Conservation (phyloP, 2,797 vertebrate species). For the Phrynocephalus guinanensis region DNA sequence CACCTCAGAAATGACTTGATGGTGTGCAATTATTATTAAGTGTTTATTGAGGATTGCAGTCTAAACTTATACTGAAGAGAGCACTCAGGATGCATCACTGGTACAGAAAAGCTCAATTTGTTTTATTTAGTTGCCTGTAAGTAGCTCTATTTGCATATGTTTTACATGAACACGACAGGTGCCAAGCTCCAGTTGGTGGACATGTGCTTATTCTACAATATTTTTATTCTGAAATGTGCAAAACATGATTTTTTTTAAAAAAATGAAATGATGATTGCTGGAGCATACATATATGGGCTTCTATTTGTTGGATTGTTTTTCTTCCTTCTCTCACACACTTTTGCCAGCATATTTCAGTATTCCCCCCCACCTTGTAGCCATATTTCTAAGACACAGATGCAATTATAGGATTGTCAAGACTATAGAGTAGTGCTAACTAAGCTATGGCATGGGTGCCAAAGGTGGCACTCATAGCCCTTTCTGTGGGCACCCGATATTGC, state of each 20-base stretch:
- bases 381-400: background rate
- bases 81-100: background rate
- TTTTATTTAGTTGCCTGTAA: background rate
- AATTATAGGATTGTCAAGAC: background rate
- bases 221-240: conserved; percentile 32
- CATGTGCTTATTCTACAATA: conserved; percentile 23
- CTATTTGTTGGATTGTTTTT: conserved; percentile 29
- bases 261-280: background rate
- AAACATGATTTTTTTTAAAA: background rate
- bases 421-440: background rate
- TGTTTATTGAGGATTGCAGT: background rate
- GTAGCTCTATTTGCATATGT: conserved; percentile 15
- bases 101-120: background rate
- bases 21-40: no score
- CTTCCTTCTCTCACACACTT: background rate
- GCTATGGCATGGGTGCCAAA: no score
- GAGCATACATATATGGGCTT: conserved; percentile 26
- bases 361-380: background rate
- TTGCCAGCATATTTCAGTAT: background rate
- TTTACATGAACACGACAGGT: conserved; percentile 30
- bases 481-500: no score
- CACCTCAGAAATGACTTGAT: no score
- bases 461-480: no score
- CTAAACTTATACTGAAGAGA: background rate
- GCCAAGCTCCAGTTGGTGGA: conserved; percentile 30